Conservation (phyloP, 2,888 invertebrate genomes). For the Carterocephalus palaemon region DNA sequence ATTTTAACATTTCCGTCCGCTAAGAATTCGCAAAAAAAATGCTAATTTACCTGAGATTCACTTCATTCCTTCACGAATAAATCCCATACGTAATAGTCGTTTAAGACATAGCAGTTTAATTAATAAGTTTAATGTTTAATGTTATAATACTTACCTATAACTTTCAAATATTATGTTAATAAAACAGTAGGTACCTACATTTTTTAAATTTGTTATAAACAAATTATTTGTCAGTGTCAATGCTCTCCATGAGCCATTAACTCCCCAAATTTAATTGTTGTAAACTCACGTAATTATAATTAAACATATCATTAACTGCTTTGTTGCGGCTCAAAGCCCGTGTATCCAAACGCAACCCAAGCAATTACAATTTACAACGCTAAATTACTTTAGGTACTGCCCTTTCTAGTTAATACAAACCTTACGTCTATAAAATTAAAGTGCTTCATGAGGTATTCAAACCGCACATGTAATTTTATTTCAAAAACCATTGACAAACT, state of each 20-base stretch:
- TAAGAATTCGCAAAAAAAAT: too few relatives aligned
- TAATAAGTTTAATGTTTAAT: too few relatives aligned
- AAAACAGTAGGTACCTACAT: too few relatives aligned
- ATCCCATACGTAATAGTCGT: too few relatives aligned
- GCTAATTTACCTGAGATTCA: too few relatives aligned
- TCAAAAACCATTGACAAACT: constrained; percentile 18
- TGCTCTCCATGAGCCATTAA: constrained; percentile 48
- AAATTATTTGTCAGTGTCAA: constrained; percentile 30
- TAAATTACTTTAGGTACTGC: constrained; percentile 4
- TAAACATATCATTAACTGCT: constrained; percentile 51
- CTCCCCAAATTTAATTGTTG: constrained; percentile 42
- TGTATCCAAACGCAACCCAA: constrained; percentile 24
- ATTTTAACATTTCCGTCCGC: too few relatives aligned
- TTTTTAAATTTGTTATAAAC: neutral
- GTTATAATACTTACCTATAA: too few relatives aligned
- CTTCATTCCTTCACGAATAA: too few relatives aligned
- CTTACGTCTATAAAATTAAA: neutral
- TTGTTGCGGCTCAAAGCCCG: constrained; percentile 35
- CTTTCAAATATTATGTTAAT: too few relatives aligned
- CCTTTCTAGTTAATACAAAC: neutral
- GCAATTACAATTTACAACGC: constrained; percentile 27
- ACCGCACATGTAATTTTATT: neutral
- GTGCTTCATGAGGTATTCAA: neutral
- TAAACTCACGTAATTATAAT: constrained; percentile 39
- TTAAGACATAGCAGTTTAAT: too few relatives aligned